Base-by-base conservation (phyloP, 2,888 invertebrate species). In the Stramonita haemastoma region DNA sequence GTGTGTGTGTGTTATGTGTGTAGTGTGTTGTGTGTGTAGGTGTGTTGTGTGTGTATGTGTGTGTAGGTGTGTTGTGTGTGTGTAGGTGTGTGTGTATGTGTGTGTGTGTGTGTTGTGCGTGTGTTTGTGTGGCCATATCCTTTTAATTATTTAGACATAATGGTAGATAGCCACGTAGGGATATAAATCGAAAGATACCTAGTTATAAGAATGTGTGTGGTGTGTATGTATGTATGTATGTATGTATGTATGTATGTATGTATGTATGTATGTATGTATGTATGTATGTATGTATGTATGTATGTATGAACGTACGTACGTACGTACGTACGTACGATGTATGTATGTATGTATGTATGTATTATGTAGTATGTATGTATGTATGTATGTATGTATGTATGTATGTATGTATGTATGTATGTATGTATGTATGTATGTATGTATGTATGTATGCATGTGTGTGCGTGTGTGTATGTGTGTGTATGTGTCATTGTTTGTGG, bases 361-460 rank as follows among this genome's bases (percentile, higher is more conserved):
- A n/a, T n/a, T n/a, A n/a, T n/a, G n/a, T n/a, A n/a, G n/a, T n/a
- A n/a, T n/a, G n/a, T 22, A 46, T 86, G 86, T 66, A 32, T 60
- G 86, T 86, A 15, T 60, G 86, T 86, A 32, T 32, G 57, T 86
- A 32, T 32, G 86, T 86, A 32, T 86, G 86, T 86, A 32, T 60
- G 86, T 36, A 32, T 86, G 86, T 60, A 32, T 15, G 86, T n/a
- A 15, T 26, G 56, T 60, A 11, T 86, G 86, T 60, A 11, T 60
- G 86, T 60, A 32, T 60, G 86, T 57, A 32, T 29, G 86, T 57
- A 32, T 60, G 86, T 57, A 13, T 60, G 86, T 86, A 17, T 26
- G 60, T 86, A 29, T 86, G 86, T 86, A 29, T 60, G 60, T 86
- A 29, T 60, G 86, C 60, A 32, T 60, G 60, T 86, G 60, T 60